Conservation (phyloP, 2,113 vertebrate species). For the Xenopus borealis region DNA sequence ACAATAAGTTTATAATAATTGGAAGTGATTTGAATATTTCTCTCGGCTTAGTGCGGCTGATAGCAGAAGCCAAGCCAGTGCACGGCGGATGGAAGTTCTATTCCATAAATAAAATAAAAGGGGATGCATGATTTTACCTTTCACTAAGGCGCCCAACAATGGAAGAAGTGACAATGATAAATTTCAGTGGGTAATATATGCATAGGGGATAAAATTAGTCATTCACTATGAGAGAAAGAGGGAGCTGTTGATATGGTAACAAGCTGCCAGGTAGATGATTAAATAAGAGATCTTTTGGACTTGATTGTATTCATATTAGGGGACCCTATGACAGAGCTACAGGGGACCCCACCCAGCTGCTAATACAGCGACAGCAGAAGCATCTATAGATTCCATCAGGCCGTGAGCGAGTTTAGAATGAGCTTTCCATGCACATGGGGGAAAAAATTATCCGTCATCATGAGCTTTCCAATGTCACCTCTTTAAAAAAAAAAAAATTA, state of each 20-base stretch:
- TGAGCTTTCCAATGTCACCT: conserved; percentile 30
- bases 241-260: conserved; percentile 39
- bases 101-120: not conserved
- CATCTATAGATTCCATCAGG: not conserved
- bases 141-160: conserved; percentile 10
- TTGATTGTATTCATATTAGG: conserved; percentile 1
- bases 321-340: not conserved
- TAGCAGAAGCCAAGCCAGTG: no score
- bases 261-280: conserved; percentile 31
- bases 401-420: not conserved
- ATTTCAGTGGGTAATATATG: conserved; percentile 6
- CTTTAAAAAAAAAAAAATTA: conserved; percentile 2
- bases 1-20: no score
- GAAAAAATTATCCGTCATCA: not conserved
- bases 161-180: conserved; percentile 28
- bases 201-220: conserved; percentile 39
- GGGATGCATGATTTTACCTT: not conserved
- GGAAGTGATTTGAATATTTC: no score
- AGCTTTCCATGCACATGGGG: not conserved
- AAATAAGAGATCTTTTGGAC: conserved; percentile 18
- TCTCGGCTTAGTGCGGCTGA: no score
- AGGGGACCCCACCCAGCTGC: not conserved
- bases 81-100: not conserved
- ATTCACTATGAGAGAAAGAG: conserved; percentile 4
- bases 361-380: not conserved